phyloP scores from a whole-genome alignment of 2,888 invertebrate genomes.

The Oligia strigilis region DNA sequence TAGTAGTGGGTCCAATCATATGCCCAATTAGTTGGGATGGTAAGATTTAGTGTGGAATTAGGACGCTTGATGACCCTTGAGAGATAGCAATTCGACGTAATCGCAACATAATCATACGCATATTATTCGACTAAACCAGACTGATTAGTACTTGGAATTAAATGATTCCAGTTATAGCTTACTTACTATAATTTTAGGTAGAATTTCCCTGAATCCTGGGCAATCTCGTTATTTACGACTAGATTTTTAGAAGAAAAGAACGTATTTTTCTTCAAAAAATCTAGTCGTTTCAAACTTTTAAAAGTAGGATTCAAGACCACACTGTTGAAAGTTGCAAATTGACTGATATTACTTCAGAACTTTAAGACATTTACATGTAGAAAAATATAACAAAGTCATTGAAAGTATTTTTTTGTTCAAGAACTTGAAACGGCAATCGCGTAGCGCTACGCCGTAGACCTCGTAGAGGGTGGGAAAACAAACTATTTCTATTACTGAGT shows the following conservation, averaged over 20 bases:
- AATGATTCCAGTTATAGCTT: neutral
- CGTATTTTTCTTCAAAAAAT: conserved; percentile 1
- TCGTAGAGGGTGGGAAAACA: conserved; percentile 54
- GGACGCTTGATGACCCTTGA: conserved; percentile 9
- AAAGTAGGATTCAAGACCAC: conserved; percentile 40
- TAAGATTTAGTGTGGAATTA: conserved; percentile 31
- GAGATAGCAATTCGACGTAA: conserved; percentile 8
- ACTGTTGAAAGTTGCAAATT: conserved; percentile 50
- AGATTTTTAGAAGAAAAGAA: too few relatives aligned
- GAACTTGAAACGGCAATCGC: conserved; percentile 34
- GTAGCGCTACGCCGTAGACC: conserved; percentile 63
- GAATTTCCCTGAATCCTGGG: neutral
- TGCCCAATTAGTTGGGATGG: conserved; percentile 12
- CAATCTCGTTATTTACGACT: conserved; percentile 9
- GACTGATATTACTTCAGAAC: conserved; percentile 57
- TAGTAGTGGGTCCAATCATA: conserved; percentile 28
- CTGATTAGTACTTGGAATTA: neutral
- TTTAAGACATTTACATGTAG: conserved; percentile 51
- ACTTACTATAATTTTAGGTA: neutral
- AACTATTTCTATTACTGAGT: conserved; percentile 56
- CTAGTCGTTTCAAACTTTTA: conserved; percentile 21
- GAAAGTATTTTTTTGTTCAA: conserved; percentile 55
- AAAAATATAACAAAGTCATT: conserved; percentile 61
- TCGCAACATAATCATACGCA: conserved; percentile 7
- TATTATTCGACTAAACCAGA: neutral